Evolutionary conservation across 2,113 vertebrate species (phyloP).

Genomic region (Sylvilagus bachmani): DNA sequence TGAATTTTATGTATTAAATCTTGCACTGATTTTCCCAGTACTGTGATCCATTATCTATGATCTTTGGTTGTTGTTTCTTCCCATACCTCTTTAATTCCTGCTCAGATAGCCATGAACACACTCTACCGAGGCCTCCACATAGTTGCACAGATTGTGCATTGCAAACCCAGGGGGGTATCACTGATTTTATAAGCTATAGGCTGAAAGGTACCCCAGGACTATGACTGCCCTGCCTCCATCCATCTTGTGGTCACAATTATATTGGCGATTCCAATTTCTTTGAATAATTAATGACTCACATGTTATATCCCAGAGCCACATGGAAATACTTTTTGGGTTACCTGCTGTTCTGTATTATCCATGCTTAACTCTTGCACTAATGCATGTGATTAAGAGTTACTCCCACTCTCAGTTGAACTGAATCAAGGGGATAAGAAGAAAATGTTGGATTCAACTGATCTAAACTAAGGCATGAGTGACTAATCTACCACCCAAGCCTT

Average conservation of each 20-base stretch:
- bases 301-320: conserved; percentile 57
- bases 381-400: conserved; percentile 27
- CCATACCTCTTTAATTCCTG: background rate
- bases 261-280: conserved; percentile 59
- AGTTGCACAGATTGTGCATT: background rate
- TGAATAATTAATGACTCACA: conserved; percentile 55
- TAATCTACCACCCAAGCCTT: background rate
- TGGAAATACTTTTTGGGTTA: conserved; percentile 65
- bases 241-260: conserved; percentile 27
- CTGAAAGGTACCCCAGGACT: background rate
- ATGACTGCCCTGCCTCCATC: background rate
- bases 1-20: background rate
- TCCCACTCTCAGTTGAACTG: background rate
- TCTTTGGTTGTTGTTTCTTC: background rate
- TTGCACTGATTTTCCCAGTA: background rate
- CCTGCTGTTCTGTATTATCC: conserved; percentile 70
- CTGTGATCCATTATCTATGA: background rate
- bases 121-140: background rate
- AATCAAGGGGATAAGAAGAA: background rate
- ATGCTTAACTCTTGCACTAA: conserved; percentile 51
- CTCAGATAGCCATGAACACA: background rate
- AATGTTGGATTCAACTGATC: conserved; percentile 2
- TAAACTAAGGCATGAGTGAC: background rate
- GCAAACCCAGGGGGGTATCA: background rate
- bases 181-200: background rate